Evolutionary conservation across 2,888 invertebrate genomes (phyloP), one percentile per base, ranked within the genome.

Genomic region (Agonopterix arenella): DNA sequence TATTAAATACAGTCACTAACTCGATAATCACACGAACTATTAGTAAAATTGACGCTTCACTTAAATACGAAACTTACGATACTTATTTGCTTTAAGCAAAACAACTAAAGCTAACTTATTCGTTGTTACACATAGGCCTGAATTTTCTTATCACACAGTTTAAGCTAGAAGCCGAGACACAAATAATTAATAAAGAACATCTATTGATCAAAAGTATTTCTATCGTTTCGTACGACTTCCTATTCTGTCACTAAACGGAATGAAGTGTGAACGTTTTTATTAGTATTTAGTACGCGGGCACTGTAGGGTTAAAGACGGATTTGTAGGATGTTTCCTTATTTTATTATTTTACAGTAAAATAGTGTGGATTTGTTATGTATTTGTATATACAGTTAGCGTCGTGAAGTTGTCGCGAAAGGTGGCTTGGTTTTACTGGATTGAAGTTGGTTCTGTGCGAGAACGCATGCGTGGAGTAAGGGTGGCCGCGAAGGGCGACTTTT

Each of bases 391-490:
- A 84, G 77, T 68, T 72, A 71, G 66, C 64, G 67, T 68, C 5
- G 75, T 77, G 86, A 88, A 86, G 88, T 89, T 89, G 73, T 68
- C 68, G 76, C 73, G 74, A 70, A 62, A 65, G 74, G 63, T 72
- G 70, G 85, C 84, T 78, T 84, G 83, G 83, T 76, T 60, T 67
- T 50, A 70, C 72, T 64, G 65, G 61, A 63, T 64, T 81, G 85
- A 85, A 84, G 84, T 85, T 80, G 55, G 69, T 52, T 51, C 58
- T 58, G 48, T 28, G 50, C 47, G 49, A 56, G 53, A 49, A 65
- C 86, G 88, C 88, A 86, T 84, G 88, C 86, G 88, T 64, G 58
- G 56, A 72, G 65, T 80, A 71, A 68, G 84, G 85, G 84, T 79
- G 72, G 70, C 70, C 64, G 68, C 61, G 62, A 58, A 66, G 73